These are phyloP conservation scores for Euclidia mi DNA, from an alignment of 2,888 invertebrate genomes.

Conservation along the genomic window DNA sequence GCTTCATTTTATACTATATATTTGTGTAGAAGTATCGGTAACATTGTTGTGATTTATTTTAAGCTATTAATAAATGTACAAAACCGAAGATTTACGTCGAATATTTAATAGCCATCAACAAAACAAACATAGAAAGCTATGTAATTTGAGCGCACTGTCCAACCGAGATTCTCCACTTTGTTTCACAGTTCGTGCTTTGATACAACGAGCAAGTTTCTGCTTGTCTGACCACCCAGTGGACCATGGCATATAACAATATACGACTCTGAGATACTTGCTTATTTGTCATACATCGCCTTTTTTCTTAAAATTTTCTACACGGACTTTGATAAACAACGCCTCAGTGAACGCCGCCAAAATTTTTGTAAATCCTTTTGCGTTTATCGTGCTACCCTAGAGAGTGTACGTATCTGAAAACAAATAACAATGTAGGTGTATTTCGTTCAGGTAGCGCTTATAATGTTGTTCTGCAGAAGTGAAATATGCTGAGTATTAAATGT, in stretches of 20 bases:
- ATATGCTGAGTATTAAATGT: slow-evolving; percentile 35
- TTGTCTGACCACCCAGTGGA: too few relatives aligned
- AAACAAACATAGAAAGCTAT: slow-evolving; percentile 17
- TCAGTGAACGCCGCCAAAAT: too few relatives aligned
- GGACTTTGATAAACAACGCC: slow-evolving; percentile 3
- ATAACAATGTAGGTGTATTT: slow-evolving; percentile 32
- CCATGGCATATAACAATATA: not conserved
- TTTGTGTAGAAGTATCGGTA: too few relatives aligned
- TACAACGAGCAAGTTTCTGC: slow-evolving; percentile 56
- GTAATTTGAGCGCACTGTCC: slow-evolving; percentile 14
- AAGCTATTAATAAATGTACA: too few relatives aligned
- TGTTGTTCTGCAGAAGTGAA: slow-evolving; percentile 33
- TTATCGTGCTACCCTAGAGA: slow-evolving; percentile 14
- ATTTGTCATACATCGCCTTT: too few relatives aligned
- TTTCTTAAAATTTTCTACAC: slow-evolving; percentile 19
- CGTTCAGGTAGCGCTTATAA: slow-evolving; percentile 27
- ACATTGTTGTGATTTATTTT: too few relatives aligned
- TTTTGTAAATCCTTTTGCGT: too few relatives aligned
- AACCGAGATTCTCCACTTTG: slow-evolving; percentile 21
- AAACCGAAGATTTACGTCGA: slow-evolving; percentile 29
- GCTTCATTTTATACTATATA: too few relatives aligned
- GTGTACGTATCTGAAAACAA: slow-evolving; percentile 39
- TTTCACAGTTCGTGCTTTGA: slow-evolving; percentile 36
- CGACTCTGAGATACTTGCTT: too few relatives aligned
- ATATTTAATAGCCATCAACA: slow-evolving; percentile 25